Base-by-base conservation (phyloP, 2,113 vertebrate genomes). In the Ibidorhyncha struthersii region DNA sequence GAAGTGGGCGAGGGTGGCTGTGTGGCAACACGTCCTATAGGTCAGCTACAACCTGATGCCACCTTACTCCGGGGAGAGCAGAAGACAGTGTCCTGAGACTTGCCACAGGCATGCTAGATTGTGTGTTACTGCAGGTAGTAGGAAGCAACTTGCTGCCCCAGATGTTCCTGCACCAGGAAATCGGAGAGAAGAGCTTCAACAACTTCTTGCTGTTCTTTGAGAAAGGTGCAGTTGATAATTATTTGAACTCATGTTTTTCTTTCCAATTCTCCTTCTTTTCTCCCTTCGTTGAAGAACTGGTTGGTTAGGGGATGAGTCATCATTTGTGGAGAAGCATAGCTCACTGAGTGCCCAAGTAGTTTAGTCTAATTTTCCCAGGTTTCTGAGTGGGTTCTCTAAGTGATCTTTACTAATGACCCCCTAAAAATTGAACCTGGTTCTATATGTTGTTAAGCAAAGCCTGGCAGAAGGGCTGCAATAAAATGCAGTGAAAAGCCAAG, bases 301-400 rank as follows among this genome's bases (percentile, higher is more conserved):
- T 87, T 94, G 84, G 38, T 79, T 96, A 67, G 16, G 36, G 91
- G 89, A 82, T n/a, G 89, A 87, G 32, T 56, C 69, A 56, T 65
- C 3, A 23, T 93, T 96, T 93, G 52, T 84, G 73, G 52, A 89
- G 70, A 94, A 67, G 41, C 61, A 84, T 78, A 96, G 84, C 65
- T 91, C 94, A 94, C 32, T 96, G 84, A 91, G 52, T 13, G 19
- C 89, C 43, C 70, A 93, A 93, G 65, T 71, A 84, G 77, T 94
- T 96, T 50, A 67, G 87, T 90, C 96, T 91, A 74, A 93, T 93
- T 84, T 96, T 93, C 43, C 26, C 30, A 76, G 65, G 69, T 94
- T 94, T 94, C 73, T 72, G 86, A 86, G 76, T 81, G 66, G 29
- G 21, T 89, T 93, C 56, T 93, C 38, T 79, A 93, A 94, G 70